Evolutionary conservation across 2,888 invertebrate genomes (phyloP).

Genomic region (Hipparchia sbordonii): DNA sequence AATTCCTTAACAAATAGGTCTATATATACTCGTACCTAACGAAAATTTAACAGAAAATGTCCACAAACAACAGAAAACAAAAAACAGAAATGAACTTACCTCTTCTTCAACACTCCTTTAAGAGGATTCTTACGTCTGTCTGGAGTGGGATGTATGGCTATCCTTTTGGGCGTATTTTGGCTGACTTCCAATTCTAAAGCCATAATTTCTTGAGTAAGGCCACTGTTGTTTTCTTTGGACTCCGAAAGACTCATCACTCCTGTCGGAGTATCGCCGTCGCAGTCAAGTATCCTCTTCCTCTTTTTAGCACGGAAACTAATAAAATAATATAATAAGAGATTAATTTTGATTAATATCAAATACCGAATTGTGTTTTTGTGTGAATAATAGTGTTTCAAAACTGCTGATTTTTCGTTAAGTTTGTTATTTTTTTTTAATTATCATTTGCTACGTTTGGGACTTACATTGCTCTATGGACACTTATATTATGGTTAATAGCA

Average conservation of each 20-base stretch:
- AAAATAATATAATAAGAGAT: conserved; percentile 16
- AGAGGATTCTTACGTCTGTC: conserved; percentile 78
- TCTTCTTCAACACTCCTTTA: conserved; percentile 84
- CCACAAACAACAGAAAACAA: background rate
- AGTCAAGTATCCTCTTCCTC: conserved; percentile 82
- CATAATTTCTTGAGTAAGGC: conserved; percentile 88
- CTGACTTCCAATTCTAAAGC: conserved; percentile 86
- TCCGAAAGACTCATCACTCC: conserved; percentile 69
- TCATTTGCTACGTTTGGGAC: no score
- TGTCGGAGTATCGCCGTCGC: conserved; percentile 73
- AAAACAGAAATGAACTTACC: conserved; percentile 53
- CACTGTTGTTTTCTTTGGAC: conserved; percentile 81
- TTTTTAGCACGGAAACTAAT: conserved; percentile 81
- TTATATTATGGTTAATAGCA: no score
- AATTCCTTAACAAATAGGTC: no score
- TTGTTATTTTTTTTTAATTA: no score
- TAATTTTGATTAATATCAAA: no score
- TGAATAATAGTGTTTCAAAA: no score
- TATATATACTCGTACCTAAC: no score
- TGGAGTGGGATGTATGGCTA: conserved; percentile 77
- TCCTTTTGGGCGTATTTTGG: conserved; percentile 86
- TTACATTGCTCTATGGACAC: no score
- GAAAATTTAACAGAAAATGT: no score
- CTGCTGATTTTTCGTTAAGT: no score
- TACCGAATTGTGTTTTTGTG: no score